Evolutionary conservation across 2,113 vertebrate species (phyloP), one percentile per base, ranked within the genome.

Genomic region (Hippocampus mohnikei): DNA sequence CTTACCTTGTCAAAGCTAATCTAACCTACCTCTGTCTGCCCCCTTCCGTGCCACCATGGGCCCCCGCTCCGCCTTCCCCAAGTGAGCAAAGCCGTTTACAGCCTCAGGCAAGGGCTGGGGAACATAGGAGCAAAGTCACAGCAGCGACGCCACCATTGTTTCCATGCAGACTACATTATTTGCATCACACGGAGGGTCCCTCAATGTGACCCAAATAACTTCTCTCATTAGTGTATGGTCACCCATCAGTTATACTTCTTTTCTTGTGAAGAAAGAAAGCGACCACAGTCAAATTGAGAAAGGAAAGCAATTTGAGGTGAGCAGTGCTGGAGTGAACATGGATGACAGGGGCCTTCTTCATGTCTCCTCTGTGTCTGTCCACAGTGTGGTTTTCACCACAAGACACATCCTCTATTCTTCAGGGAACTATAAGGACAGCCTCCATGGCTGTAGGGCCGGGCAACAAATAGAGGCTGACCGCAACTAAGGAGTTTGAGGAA

Each of bases 71-170:
- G 76, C 73, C 71, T 77, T 83, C 79, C 81, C 79, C 80, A 59
- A 69, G 79, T 74, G 78, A 87, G 88, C 85, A 90, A 89, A 90
- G 88, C 89, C 84, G 63, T 87, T 88, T 71, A 70, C 79, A 9
- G 90, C 90, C 90, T 88, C 81, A 89, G 90, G 90, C 91, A 90
- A 92, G 91, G 90, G 89, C 91, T 91, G 89, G 81, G 63, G 73
- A 90, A 91, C 84, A 84, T 76, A 76, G 84, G 80, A 89, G 83
- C 88, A 90, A 90, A 90, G 89, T 91, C 88, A 91, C 74, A 85
- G 81, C 78, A 66, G 67, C 33, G 81, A 83, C 84, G 79, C 80
- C 83, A 75, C 76, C 79, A 70, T 64, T 48, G 74, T 78, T 77
- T 87, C 76, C 81, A 78, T 75, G 74, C 78, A 76, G 70, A 71